Conservation (phyloP, 2,113 vertebrate species). For the Brachyhypopomus gauderio region DNA sequence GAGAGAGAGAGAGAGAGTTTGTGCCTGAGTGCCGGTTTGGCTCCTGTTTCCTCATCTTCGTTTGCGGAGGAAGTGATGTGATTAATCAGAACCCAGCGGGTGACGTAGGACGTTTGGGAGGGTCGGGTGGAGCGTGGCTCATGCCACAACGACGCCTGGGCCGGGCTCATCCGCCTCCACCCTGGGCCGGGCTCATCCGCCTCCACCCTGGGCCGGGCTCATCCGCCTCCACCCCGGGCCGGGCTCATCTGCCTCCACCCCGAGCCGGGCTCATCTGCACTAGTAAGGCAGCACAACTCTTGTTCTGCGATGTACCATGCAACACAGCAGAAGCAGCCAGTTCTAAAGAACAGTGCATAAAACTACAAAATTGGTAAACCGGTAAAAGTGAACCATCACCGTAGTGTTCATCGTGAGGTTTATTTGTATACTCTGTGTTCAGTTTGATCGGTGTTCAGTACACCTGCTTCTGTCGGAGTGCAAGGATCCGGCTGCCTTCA, state of each 20-base stretch:
- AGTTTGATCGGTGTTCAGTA: constrained; percentile 16
- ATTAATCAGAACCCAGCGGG: background rate
- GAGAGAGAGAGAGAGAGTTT: constrained; percentile 11
- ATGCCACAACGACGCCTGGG: background rate
- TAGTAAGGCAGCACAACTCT: background rate
- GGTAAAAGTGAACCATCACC: too few relatives aligned
- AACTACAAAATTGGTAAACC: background rate
- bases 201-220: background rate
- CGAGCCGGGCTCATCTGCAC: background rate
- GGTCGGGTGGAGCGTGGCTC: background rate
- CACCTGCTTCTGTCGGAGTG: constrained; percentile 40
- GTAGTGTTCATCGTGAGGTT: background rate
- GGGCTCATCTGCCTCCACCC: background rate
- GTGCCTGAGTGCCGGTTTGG: constrained; percentile 31
- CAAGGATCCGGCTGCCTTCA: constrained; percentile 57
- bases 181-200: background rate
- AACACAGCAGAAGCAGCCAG: background rate
- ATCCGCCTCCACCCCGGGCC: background rate
- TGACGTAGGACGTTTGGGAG: background rate
- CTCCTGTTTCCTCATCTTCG: background rate
- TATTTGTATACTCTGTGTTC: background rate
- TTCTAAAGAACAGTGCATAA: background rate
- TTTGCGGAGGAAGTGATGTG: background rate
- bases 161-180: background rate
- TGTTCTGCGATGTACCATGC: background rate